Conservation (phyloP, 2,113 vertebrate species). For the Malurus melanocephalus region DNA sequence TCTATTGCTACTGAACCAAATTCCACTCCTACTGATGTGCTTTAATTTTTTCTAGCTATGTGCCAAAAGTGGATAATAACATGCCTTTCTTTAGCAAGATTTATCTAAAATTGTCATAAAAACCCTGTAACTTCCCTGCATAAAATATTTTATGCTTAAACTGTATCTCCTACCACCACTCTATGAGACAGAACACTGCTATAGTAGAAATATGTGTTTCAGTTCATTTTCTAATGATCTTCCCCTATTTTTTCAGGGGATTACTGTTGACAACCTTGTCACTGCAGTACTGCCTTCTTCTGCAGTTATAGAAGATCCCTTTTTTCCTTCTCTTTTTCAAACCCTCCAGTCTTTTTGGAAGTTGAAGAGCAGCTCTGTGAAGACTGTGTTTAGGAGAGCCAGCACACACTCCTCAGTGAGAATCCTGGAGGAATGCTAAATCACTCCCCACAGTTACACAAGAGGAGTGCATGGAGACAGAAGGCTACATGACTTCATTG, state of each 20-base stretch:
- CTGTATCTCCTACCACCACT: background rate
- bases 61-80: background rate
- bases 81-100: background rate
- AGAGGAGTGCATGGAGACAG: background rate
- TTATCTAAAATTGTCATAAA: background rate
- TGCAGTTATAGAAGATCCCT: background rate
- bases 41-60: background rate
- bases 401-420: background rate
- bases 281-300: background rate
- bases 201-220: background rate
- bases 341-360: background rate
- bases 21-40: background rate
- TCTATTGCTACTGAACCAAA: background rate
- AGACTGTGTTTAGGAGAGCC: background rate
- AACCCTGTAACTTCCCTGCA: background rate
- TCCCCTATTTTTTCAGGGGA: background rate
- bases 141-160: background rate
- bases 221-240: background rate
- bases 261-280: background rate
- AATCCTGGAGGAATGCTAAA: background rate
- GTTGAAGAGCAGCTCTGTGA: background rate
- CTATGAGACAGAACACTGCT: background rate
- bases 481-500: background rate
- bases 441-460: fast-evolving
- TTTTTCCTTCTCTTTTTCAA: background rate